A percentile compares a stretch with the other conserved stretches of the same genome.
phyloP scores from a whole-genome alignment of 2,113 vertebrate species.

The Equus quagga region DNA sequence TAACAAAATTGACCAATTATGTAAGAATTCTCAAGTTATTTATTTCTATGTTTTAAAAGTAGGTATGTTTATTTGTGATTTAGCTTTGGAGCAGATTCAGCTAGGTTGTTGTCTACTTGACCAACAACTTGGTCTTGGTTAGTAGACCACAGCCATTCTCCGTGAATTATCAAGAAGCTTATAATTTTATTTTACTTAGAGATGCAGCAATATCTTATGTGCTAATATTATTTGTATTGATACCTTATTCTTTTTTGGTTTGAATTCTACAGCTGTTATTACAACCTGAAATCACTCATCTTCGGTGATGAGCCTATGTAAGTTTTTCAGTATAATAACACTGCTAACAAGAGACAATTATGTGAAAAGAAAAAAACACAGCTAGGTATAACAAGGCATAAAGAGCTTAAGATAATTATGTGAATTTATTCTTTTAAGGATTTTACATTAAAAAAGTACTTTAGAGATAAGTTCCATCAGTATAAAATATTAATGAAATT shows the following conservation, averaged over 20 bases:
- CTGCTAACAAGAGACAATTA: neutral
- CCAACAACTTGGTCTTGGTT: neutral
- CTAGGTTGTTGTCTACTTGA: neutral
- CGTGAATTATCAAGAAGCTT: neutral
- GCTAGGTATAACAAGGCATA: neutral
- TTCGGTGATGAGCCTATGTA: neutral
- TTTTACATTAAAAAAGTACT: slow-evolving; percentile 13
- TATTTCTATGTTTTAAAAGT: slow-evolving; percentile 16
- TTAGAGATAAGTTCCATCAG: neutral
- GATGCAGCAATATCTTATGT: neutral
- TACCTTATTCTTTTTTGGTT: neutral
- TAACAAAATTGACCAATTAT: neutral
- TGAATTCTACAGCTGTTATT: neutral
- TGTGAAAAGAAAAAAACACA: neutral
- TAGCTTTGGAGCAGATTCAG: slow-evolving; percentile 1
- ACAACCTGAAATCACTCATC: neutral
- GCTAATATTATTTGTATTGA: neutral
- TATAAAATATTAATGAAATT: slow-evolving; percentile 51
- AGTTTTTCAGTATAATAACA: neutral
- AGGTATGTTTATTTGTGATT: neutral
- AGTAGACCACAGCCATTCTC: neutral
- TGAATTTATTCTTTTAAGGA: neutral
- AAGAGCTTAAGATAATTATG: neutral
- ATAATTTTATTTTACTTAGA: neutral
- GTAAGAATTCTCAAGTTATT: neutral